These are phyloP conservation scores for Laupala kohalensis DNA, from an alignment of 1,140 invertebrate genomes.

Conservation along the genomic window DNA sequence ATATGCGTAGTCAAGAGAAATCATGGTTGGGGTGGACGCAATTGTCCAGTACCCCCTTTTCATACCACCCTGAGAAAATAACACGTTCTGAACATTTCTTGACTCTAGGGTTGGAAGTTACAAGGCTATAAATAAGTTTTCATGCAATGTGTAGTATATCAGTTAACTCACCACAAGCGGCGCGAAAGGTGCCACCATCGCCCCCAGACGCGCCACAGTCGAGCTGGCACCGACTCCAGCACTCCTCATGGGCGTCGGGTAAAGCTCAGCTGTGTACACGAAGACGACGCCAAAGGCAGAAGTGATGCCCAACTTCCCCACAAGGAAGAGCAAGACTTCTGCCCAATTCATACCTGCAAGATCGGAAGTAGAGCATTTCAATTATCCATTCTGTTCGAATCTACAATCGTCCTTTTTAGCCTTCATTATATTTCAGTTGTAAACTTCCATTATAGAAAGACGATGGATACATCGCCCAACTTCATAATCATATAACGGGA, in stretches of 20 bases:
- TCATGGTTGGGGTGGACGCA: too few species aligned
- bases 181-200: slow-evolving; percentile 50
- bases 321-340: slow-evolving; percentile 41
- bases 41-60: too few species aligned
- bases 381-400: too few species aligned
- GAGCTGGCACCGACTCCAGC: slow-evolving; percentile 50
- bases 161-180: slow-evolving; percentile 45
- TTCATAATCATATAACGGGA: too few species aligned
- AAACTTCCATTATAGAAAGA: too few species aligned
- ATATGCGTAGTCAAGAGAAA: too few species aligned
- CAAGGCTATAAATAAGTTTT: not conserved
- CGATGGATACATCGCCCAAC: too few species aligned
- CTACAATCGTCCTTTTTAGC: too few species aligned
- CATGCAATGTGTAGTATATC: too few species aligned
- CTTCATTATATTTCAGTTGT: too few species aligned
- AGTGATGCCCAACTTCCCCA: slow-evolving; percentile 60
- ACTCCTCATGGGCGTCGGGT: slow-evolving; percentile 48
- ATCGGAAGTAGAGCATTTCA: too few species aligned
- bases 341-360: slow-evolving; percentile 34
- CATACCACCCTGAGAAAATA: not conserved
- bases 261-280: slow-evolving; percentile 58
- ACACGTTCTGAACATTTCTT: not conserved
- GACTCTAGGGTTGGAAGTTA: not conserved
- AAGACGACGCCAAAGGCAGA: slow-evolving; percentile 54
- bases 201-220: slow-evolving; percentile 53